Conservation (phyloP, 1,140 invertebrate species). For the Agraylea sexmaculata region DNA sequence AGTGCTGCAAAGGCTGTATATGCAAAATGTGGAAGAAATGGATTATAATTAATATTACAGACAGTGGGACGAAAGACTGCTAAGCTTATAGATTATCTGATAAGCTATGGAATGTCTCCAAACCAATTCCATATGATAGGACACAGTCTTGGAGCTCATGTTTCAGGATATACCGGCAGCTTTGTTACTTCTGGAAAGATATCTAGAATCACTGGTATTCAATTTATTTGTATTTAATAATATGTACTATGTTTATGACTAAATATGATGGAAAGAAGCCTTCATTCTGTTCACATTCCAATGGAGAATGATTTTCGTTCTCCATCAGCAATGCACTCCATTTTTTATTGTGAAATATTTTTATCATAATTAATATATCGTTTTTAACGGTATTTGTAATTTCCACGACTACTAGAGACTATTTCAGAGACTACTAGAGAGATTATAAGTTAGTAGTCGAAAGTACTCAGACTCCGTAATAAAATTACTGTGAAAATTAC, state of each 20-base stretch:
- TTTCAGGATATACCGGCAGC: conserved; percentile 71
- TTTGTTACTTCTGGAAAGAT: conserved; percentile 40
- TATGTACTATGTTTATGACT: not conserved
- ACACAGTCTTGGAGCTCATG: conserved; percentile 81
- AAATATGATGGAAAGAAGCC: not conserved
- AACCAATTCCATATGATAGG: conserved; percentile 55
- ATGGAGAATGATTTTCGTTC: not conserved
- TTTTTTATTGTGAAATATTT: not conserved
- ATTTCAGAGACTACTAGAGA: too few species aligned
- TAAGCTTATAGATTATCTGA: conserved; percentile 46
- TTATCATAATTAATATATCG: conserved; percentile 7
- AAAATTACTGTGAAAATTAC: too few species aligned
- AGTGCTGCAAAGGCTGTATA: not conserved
- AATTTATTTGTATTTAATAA: not conserved
- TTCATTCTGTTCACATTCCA: not conserved
- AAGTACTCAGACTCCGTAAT: too few species aligned
- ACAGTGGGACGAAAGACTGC: conserved; percentile 50
- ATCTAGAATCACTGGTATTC: conserved; percentile 47
- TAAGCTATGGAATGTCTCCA: conserved; percentile 36
- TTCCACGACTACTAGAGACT: too few species aligned
- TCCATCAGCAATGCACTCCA: not conserved
- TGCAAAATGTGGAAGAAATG: not conserved
- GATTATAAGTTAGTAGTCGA: too few species aligned
- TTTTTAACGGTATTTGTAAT: too few species aligned
- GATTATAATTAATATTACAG: conserved; percentile 13